Percentiles rank a stretch among this genome's conserved stretches.
Evolutionary conservation across 2,797 vertebrate genomes (phyloP).

Genomic region (Lepus townsendii): DNA sequence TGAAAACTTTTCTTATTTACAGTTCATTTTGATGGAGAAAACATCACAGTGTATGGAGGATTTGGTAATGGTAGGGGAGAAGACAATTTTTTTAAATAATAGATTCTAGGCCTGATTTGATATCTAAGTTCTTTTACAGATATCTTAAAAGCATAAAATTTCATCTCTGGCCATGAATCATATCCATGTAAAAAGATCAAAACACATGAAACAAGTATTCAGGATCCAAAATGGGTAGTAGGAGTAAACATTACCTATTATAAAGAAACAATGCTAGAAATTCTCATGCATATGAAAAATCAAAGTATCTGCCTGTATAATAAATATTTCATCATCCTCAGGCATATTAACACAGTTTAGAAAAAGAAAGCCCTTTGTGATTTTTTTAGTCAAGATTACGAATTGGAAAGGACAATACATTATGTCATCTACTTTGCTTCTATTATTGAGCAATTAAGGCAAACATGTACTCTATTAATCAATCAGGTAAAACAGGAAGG

Average conservation of each 20-base stretch:
- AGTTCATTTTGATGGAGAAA: background rate
- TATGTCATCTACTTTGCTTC: slow-evolving; percentile 78
- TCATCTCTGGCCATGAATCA: background rate
- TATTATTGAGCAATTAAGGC: slow-evolving; percentile 75
- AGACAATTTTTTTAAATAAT: background rate
- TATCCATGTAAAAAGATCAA: background rate
- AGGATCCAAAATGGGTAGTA: background rate
- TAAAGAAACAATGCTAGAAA: background rate
- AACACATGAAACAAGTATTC: background rate
- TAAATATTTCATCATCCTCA: background rate
- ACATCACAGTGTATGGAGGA: background rate
- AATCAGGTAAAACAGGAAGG: slow-evolving; percentile 47
- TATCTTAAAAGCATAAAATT: background rate
- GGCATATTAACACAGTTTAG: background rate
- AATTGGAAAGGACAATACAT: slow-evolving; percentile 50
- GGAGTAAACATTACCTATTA: background rate
- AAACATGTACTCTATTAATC: slow-evolving; percentile 77
- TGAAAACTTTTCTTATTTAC: background rate
- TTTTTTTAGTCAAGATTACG: slow-evolving; percentile 56
- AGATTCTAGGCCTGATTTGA: background rate
- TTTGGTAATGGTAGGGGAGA: background rate
- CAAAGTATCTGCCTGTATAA: background rate
- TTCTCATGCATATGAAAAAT: background rate
- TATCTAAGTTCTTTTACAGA: background rate
- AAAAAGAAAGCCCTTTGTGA: background rate